Evolutionary conservation across 2,888 invertebrate genomes (phyloP), one percentile per base, ranked within the genome.

Genomic region (Drosophila borborema): DNA sequence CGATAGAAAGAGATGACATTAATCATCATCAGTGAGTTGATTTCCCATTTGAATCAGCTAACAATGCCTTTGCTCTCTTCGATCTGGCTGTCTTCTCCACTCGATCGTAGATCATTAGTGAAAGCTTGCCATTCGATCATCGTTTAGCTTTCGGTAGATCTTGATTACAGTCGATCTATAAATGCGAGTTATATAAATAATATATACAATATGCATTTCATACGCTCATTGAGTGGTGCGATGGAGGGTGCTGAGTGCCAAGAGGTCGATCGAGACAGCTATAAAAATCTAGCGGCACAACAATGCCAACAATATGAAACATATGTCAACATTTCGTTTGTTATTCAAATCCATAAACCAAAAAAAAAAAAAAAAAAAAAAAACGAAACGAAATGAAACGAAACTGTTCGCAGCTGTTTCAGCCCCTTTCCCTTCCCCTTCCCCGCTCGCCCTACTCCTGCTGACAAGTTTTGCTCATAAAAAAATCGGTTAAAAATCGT

Each of bases 291-390:
- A 68, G 69, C 68, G 63, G 69, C 60, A 55, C 70, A 62, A 81
- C 84, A 89, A 89, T 81, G 72, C 64, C 72, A 70, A 81, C 76
- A 88, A 90, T 85, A 77, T 82, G 86, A 82, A 90, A 84, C 83
- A 91, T 84, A 91, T 91, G 91, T 91, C 91, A 91, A 90, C 91
- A 85, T 86, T 89, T 86, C 84, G 81, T 90, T 91, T 91, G 88
- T 91, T 91, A 91, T 91, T 89, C 85, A 88, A 91, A 91, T 91
- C 64, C 79, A 89, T 77, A 88, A 90, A 82, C 70, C 73, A 82
- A 74, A 20, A 20, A n/a, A 82, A 74, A 20, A 20, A 82, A 74
- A 20, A 20, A 82, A 74, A 20, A 20, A 82, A 74, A 20, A 20
- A 20, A 20, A 20, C 20, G 20, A 20, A 20, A 20, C 20, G 20